Evolutionary conservation across 2,888 invertebrate genomes (phyloP).

Genomic region (Dorcus parallelipipedus): DNA sequence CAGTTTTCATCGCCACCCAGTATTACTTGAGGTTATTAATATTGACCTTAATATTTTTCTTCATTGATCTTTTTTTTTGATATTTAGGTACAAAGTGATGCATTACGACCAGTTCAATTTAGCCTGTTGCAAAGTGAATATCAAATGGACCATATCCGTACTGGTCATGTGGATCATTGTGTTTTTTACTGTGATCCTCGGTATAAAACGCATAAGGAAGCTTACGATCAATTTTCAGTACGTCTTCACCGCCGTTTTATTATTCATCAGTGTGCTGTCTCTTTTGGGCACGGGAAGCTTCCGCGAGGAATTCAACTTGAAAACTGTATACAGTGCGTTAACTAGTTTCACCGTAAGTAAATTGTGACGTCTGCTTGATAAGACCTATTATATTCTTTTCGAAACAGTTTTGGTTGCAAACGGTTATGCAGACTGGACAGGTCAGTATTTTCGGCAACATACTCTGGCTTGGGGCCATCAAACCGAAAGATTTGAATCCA

Average conservation of each 20-base stretch:
- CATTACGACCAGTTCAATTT: conserved; percentile 2
- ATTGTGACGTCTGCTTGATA: no score
- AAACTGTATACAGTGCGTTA: no score
- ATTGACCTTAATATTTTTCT: neutral
- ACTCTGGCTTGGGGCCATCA: conserved; percentile 13
- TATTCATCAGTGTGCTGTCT: neutral
- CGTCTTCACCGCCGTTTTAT: neutral
- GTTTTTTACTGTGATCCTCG: conserved; percentile 5
- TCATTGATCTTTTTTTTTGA: neutral
- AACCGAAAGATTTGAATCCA: conserved; percentile 10
- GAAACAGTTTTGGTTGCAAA: conserved; percentile 12
- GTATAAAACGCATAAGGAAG: conserved; percentile 6
- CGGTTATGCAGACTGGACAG: conserved; percentile 5
- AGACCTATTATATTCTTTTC: neutral
- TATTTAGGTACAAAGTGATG: conserved; percentile 3
- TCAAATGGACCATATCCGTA: neutral
- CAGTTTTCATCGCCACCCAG: conserved; percentile 2
- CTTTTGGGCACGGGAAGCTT: no score
- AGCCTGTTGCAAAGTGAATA: conserved; percentile 3
- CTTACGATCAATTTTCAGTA: conserved; percentile 1
- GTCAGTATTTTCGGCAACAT: conserved; percentile 2
- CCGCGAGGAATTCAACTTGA: no score
- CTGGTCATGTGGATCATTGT: conserved; percentile 5
- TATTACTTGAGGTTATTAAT: conserved; percentile 5
- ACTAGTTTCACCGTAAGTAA: no score